Evolutionary conservation across 2,888 invertebrate genomes (phyloP), one percentile per base, ranked within the genome.

Genomic region (Coelinius sp.): DNA sequence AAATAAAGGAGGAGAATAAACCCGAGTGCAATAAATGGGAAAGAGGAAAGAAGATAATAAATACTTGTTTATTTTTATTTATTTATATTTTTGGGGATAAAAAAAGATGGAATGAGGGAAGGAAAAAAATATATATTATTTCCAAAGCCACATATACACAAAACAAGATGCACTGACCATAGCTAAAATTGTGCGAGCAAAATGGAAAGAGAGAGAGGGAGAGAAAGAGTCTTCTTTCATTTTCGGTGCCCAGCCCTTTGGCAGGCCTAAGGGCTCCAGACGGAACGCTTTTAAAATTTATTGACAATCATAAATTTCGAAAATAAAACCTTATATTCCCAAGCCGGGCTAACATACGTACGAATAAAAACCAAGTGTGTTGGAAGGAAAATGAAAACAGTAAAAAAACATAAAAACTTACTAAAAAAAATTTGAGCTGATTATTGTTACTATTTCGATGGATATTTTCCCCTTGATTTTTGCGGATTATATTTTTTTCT

Each of bases 271-370:
- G 85, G 87, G 87, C 87, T 84, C 86, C 86, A 87, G 87, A 87
- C 87, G 86, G 85, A 86, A 85, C 87, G 86, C 87, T 86, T 87
- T 87, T 87, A 87, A 87, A 87, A 87, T 87, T 87, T 87, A 87
- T 87, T 87, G 87, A 87, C 87, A 87, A 87, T 87, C 87, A 87
- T 87, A 87, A 87, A 87, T 87, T 87, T 87, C 85, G 87, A 87
- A 87, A 87, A 87, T 87, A 87, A 87, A 87, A 87, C 86, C 87
- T 87, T 86, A 87, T 87, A 87, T 86, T 86, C 84, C 82, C 63
- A 63, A 41, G 38, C 63, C 63, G 14, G 24, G 38, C 63, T 22
- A 41, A 63, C 41, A 63, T 63, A 63, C 38, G 22, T 24, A 44
- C 56, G 59, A 31, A 59, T 59, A 59, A 59, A 59, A 31, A 78